These are phyloP conservation scores for Hyperoplus lanceolatus DNA, from an alignment of 2,797 vertebrate genomes.

Conservation along the genomic window DNA sequence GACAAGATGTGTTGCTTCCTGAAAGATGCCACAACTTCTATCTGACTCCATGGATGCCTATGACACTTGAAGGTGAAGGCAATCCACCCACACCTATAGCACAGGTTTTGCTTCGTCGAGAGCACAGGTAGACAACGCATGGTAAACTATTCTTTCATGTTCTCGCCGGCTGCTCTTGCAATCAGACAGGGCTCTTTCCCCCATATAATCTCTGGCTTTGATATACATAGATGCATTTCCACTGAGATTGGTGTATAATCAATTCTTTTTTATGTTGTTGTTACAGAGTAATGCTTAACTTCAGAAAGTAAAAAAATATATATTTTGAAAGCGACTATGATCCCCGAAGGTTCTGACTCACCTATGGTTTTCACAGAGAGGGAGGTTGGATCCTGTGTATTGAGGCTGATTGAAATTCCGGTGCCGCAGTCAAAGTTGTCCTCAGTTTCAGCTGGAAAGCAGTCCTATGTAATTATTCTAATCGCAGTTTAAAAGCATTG, in stretches of 20 bases:
- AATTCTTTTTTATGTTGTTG: too few relatives aligned
- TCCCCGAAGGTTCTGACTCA: constrained; percentile 42
- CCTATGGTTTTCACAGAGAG: constrained; percentile 28
- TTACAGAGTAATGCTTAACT: constrained; percentile 42
- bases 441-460: constrained; percentile 65
- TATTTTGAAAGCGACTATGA: constrained; percentile 46
- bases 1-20: constrained; percentile 18
- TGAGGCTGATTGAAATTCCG: constrained; percentile 73
- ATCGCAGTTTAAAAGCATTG: constrained; percentile 75
- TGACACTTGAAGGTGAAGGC: constrained; percentile 60
- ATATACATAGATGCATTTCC: constrained; percentile 58
- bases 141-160: constrained; percentile 70
- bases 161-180: constrained; percentile 45
- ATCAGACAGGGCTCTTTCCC: constrained; percentile 57
- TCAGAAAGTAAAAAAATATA: constrained; percentile 25
- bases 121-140: constrained; percentile 49
- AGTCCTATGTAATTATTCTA: constrained; percentile 74
- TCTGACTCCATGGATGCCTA: constrained; percentile 24
- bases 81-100: constrained; percentile 20
- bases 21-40: constrained; percentile 24
- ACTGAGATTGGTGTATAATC: constrained; percentile 62
- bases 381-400: constrained; percentile 28
- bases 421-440: constrained; percentile 64
- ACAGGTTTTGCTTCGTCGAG: constrained; percentile 52
- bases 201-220: constrained; percentile 68